Base-by-base conservation (phyloP, 2,888 invertebrate species). In the Ecliptopera silaceata region DNA sequence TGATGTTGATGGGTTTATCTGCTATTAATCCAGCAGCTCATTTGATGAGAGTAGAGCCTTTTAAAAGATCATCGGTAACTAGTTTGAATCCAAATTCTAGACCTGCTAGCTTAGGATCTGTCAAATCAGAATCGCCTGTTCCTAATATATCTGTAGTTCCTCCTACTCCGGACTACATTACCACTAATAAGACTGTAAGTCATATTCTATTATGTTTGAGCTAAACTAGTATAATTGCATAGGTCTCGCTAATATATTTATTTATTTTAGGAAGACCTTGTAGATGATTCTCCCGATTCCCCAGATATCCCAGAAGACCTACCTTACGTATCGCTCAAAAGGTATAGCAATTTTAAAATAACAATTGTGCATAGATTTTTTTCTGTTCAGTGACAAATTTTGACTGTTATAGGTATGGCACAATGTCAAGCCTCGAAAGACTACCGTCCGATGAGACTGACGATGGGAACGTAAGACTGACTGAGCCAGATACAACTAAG, bases 91-190 rank as follows among this genome's bases (percentile, higher is more conserved):
- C 74, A 34, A 88, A 76, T 77, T 93, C 70, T 72, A 93, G 69
- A 86, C 93, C 84, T 57, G 92, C 70, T 81, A 88, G 84, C 69
- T 79, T 89, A 55, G 78, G 81, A 55, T 86, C 88, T 31, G 68
- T 77, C 18, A 84, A 85, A 54, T 87, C 85, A 13, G 88, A 88
- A 66, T 88, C 89, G 59, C 85, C 87, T 57, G 88, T 95, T 65
- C 95, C 95, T 56, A 95, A 94, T 72, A 95, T 96, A 72, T 93
- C 95, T 42, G 94, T 96, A 59, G 92, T 95, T 56, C 95, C 96
- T 56, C 95, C 96, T 18, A 95, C 95, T 1, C 95, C 95, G 2
- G 95, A 95, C 69, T 86, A 81, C 66, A 89, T 84, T 69, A 75
- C 80, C 64, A 73, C 74, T 68, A 83, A 85, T 82, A 86, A 88